A percentile compares a stretch with the other conserved stretches of the same genome.
phyloP scores from a whole-genome alignment of 2,113 vertebrate species.

The Myrmophylax atrothorax region DNA sequence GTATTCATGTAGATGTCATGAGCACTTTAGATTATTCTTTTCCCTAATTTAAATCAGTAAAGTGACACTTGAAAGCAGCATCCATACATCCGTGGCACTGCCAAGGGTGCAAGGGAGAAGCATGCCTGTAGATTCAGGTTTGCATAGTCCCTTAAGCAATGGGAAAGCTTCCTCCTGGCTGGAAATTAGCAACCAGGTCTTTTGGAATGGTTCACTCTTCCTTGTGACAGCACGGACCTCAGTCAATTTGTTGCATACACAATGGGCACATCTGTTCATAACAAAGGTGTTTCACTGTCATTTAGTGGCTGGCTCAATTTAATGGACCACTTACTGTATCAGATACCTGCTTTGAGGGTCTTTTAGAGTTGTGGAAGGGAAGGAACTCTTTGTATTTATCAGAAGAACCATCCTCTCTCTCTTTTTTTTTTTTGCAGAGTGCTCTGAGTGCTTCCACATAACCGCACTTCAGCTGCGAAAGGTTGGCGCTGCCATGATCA shows the following conservation, averaged over 20 bases:
- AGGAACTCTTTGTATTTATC: background rate
- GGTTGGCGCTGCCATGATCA: background rate
- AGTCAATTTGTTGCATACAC: slow-evolving; percentile 40
- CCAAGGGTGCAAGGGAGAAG: slow-evolving; percentile 8
- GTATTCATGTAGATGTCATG: slow-evolving; percentile 61
- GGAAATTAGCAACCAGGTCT: slow-evolving; percentile 44
- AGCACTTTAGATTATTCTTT: slow-evolving; percentile 28
- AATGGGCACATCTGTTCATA: background rate
- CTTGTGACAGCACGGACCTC: slow-evolving; percentile 35
- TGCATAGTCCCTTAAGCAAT: background rate
- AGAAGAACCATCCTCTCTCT: background rate
- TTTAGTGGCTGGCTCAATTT: background rate
- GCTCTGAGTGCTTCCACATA: background rate
- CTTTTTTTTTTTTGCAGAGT: background rate
- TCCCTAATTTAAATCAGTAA: slow-evolving; percentile 63
- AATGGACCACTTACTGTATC: background rate
- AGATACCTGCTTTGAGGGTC: background rate
- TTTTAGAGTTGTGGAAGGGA: background rate
- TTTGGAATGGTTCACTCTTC: slow-evolving; percentile 23
- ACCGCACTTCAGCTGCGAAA: background rate
- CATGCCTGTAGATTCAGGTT: background rate
- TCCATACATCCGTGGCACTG: background rate
- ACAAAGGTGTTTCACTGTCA: background rate
- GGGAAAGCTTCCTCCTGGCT: slow-evolving; percentile 5
- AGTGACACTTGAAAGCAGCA: slow-evolving; percentile 61